Evolutionary conservation across 2,888 invertebrate species (phyloP).

Genomic region (Coelinius sp.): DNA sequence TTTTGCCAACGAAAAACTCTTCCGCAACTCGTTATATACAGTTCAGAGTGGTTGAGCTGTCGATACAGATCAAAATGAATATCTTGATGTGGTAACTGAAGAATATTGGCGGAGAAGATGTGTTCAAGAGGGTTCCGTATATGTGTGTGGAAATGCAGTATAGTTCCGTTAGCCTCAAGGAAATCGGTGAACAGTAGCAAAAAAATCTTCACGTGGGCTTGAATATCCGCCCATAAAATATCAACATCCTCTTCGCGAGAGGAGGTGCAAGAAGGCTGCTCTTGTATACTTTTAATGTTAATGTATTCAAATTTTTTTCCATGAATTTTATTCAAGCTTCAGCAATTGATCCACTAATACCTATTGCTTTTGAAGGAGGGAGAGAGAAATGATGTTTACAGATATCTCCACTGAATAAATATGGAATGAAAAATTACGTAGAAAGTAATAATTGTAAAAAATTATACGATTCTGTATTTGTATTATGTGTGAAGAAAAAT

Average conservation of each 20-base stretch:
- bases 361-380: neutral
- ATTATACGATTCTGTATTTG: neutral
- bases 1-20: neutral
- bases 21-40: neutral
- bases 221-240: constrained; percentile 20
- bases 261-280: neutral
- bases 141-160: neutral
- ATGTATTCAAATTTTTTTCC: constrained; percentile 1
- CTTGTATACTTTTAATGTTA: constrained; percentile 7
- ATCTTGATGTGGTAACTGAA: neutral
- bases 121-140: neutral
- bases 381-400: neutral
- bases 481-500: neutral
- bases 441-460: neutral
- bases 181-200: constrained; percentile 19
- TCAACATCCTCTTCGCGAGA: constrained; percentile 6
- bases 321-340: neutral
- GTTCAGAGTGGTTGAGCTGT: constrained; percentile 13
- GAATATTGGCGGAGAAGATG: neutral
- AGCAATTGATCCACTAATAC: neutral
- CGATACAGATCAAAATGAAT: constrained; percentile 12
- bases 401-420: neutral
- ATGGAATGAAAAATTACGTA: neutral
- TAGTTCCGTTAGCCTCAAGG: constrained; percentile 13
- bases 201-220: constrained; percentile 15